Base-by-base conservation (phyloP, 2,113 vertebrate genomes). In the Atlantisia rogersi region DNA sequence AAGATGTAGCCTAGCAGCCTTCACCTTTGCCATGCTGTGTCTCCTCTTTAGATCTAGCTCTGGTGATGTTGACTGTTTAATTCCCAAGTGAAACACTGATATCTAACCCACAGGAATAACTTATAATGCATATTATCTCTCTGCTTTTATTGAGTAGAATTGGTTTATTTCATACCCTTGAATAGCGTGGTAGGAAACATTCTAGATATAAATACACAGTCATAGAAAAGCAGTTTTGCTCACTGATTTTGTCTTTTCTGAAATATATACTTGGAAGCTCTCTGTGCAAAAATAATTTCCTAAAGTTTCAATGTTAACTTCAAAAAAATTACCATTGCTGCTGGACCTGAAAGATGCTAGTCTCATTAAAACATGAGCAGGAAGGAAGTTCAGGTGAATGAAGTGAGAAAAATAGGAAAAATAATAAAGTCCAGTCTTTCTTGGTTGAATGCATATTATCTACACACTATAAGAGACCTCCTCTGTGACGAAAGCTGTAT, bases 11-110 rank as follows among this genome's bases (percentile, higher is more conserved):
- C 48, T 55, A 48, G 59, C 40, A 94, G 62, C 39, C 50, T 89
- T 92, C 65, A 86, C 90, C 74, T 96, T 93, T 95, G 44, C 77
- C 94, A 29, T 86, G 40, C 75, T 83, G 18, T 37, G 39, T 81
- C 46, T 86, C 29, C 19, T 88, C 58, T 84, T 92, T 70, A 82
- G 50, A 69, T 95, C 37, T 91, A 84, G 25, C 12, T 56, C 59
- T 87, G 37, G 4, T 95, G 64, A 40, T 92, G 35, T 90, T 94
- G 95, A 88, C 88, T 78, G 35, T 79, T 95, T 89, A 67, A 92
- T 77, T 95, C 39, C 82, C 74, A 80, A 68, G 32, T 63, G 74
- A 76, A 93, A 81, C 40, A 67, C 32, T 88, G 68, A 76, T 44
- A 71, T 52, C 55, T 68, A 92, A 83, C 39, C 13, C 60, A 76